Base-by-base conservation (phyloP, 2,113 vertebrate species). In the Scortum barcoo region DNA sequence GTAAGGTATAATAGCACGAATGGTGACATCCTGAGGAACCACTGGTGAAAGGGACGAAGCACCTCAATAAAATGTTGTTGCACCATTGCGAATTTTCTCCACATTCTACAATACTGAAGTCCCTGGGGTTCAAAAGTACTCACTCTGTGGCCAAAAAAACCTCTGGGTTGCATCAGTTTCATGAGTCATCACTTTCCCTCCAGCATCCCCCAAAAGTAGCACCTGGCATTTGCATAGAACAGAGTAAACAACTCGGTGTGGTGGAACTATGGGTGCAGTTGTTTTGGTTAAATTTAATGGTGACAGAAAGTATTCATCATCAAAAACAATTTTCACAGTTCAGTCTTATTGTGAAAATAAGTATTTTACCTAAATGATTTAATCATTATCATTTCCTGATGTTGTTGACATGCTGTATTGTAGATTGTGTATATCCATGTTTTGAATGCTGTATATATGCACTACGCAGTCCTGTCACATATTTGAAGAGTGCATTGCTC, bases 121-220 rank as follows among this genome's bases (percentile, higher is more conserved):
- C 33, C 22, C 17, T 26, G 24, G 33, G 38, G n/a, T 54, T 78
- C 26, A 44, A 17, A 46, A 76, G 48, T 50, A 8, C 12, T 26
- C n/a, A 20, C 19, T 33, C 22, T 40, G 1, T 51, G 40, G 3
- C 40, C 58, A 46, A 56, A 46, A 56, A 61, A 67, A 42, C 8
- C 3, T 42, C 50, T 48, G 22, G 38, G 54, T 54, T 38, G 50
- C 61, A 67, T 66, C 17, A 54, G 38, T 40, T 67, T 40, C 57
- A 62, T 51, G 79, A 83, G 54, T 80, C 67, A 86, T 60, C 57
- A 48, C 48, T 44, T 81, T 73, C 3, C 40, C 14, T 42, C 33
- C 19, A 42, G 5, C 57, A 24, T 63, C 30, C 72, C 46, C 46
- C 3, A 30, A 62, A 57, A 57, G 26, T 40, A 63, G 28, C 28